These are phyloP conservation scores for Tetanocera ferruginea DNA, from an alignment of 2,888 invertebrate species.

Conservation along the genomic window DNA sequence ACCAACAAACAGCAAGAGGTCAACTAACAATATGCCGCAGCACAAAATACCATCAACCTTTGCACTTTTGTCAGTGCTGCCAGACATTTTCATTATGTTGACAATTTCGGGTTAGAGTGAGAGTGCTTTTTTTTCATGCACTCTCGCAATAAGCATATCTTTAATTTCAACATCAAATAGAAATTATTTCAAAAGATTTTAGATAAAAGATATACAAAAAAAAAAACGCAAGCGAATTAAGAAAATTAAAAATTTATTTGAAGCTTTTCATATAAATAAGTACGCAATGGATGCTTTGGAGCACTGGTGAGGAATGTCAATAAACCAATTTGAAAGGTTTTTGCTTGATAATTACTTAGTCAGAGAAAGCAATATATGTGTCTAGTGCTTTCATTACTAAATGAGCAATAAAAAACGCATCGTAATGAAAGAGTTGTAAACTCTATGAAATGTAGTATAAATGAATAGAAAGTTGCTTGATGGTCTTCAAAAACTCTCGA, in stretches of 20 bases:
- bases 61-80: slow-evolving; percentile 20
- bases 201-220: not conserved
- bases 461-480: too few relatives aligned
- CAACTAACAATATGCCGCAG: not conserved
- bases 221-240: slow-evolving; percentile 19
- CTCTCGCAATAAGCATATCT: slow-evolving; percentile 7
- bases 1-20: not conserved
- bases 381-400: not conserved
- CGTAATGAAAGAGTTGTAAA: not conserved
- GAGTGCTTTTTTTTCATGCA: not conserved
- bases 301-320: not conserved
- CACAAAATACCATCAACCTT: not conserved
- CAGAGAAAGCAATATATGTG: not conserved
- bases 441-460: too few relatives aligned
- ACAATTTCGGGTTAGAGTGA: not conserved
- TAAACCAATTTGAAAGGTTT: not conserved
- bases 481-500: too few relatives aligned
- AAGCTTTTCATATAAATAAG: not conserved
- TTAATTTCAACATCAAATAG: slow-evolving; percentile 33
- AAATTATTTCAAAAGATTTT: slow-evolving; percentile 31
- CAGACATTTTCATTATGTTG: slow-evolving; percentile 3
- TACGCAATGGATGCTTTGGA: not conserved
- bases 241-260: slow-evolving; percentile 29
- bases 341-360: not conserved
- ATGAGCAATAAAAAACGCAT: not conserved